phyloP scores from a whole-genome alignment of 1,140 invertebrate genomes.

The Tetramorium simillimum region DNA sequence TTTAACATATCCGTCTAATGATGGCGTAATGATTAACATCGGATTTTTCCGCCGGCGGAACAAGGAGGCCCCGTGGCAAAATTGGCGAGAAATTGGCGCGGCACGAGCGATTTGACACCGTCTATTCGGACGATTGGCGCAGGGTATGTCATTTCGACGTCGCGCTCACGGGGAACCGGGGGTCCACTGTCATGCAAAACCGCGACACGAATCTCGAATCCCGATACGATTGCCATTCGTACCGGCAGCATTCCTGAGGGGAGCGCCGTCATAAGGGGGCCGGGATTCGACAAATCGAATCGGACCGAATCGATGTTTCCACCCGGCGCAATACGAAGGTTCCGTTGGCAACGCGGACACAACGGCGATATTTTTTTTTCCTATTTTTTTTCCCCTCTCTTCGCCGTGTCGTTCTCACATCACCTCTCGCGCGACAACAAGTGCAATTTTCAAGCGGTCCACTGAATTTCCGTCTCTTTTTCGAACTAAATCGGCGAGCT shows the following conservation, averaged over 20 bases:
- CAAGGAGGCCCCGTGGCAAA: slow-evolving; percentile 24
- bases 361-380: slow-evolving; percentile 18
- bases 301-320: slow-evolving; percentile 73
- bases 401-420: not conserved
- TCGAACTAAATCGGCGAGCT: slow-evolving; percentile 1
- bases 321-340: slow-evolving; percentile 12
- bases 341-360: slow-evolving; percentile 37
- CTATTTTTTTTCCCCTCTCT: not conserved
- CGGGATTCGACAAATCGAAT: slow-evolving; percentile 64
- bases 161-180: slow-evolving; percentile 46
- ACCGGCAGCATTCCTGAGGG: slow-evolving; percentile 18
- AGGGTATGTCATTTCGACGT: slow-evolving; percentile 72
- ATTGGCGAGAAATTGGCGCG: slow-evolving; percentile 67
- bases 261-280: not conserved
- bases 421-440: not conserved
- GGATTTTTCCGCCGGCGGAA: not conserved
- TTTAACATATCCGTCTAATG: not conserved
- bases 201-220: slow-evolving; percentile 74
- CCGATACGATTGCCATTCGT: slow-evolving; percentile 75
- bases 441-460: slow-evolving; percentile 23
- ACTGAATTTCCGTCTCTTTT: slow-evolving; percentile 15
- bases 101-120: slow-evolving; percentile 71
- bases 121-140: slow-evolving; percentile 69
- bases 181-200: slow-evolving; percentile 76
- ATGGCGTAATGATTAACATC: not conserved